A percentile compares a stretch with the other conserved stretches of the same genome.
phyloP scores from a whole-genome alignment of 2,797 vertebrate species.

The Atherinosoma microstoma region DNA sequence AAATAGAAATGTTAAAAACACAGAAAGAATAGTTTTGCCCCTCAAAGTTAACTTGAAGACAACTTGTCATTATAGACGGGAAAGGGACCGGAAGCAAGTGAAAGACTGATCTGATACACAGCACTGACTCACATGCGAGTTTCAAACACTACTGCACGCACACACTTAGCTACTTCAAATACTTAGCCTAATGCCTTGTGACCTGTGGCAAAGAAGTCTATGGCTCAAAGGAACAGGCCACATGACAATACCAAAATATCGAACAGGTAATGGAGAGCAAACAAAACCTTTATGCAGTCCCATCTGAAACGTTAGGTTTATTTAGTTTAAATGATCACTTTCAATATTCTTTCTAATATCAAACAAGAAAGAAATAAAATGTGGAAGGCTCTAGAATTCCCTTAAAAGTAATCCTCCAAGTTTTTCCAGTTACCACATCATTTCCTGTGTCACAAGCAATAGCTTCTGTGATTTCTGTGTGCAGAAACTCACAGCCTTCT shows the following conservation, averaged over 20 bases:
- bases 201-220: conserved; percentile 8
- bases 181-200: conserved; percentile 3
- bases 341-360: neutral
- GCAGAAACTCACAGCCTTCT: conserved; percentile 32
- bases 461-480: conserved; percentile 49
- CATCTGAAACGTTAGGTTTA: neutral
- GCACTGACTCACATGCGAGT: conserved; percentile 28
- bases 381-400: conserved; percentile 4
- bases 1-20: conserved; percentile 62
- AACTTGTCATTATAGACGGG: conserved; percentile 26
- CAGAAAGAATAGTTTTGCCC: conserved; percentile 25
- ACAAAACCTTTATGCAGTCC: neutral
- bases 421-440: conserved; percentile 3
- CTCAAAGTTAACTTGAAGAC: conserved; percentile 34
- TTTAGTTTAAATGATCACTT: neutral
- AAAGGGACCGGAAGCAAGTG: conserved; percentile 45
- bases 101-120: conserved; percentile 41
- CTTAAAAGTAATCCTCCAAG: neutral
- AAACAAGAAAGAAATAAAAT: neutral
- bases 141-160: conserved; percentile 19
- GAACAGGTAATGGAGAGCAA: neutral
- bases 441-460: conserved; percentile 17
- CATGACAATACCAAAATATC: neutral
- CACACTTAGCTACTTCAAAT: conserved; percentile 21
- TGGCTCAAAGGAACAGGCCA: conserved; percentile 18